Evolutionary conservation across 2,113 vertebrate genomes (phyloP).

Genomic region (Asarcornis scutulata): DNA sequence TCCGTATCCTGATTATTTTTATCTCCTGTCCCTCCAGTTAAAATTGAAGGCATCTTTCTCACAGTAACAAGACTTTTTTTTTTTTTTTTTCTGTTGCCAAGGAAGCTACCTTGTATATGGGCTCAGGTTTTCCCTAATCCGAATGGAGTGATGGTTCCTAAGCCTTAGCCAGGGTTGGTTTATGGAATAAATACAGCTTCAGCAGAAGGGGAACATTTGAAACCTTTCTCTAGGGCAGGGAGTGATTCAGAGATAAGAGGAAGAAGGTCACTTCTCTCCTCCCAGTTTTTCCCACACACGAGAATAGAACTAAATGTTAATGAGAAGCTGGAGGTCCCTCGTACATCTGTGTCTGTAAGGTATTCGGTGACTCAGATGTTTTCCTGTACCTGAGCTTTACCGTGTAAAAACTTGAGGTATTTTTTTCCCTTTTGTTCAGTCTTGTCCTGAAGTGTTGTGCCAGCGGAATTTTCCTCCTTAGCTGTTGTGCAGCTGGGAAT

Average conservation of each 20-base stretch:
- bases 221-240: not conserved
- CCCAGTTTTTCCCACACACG: not conserved
- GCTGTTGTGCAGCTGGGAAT: not conserved
- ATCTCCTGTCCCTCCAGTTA: not conserved
- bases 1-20: not conserved
- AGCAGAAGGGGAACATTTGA: not conserved
- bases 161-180: not conserved
- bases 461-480: not conserved
- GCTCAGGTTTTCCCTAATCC: not conserved
- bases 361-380: not conserved
- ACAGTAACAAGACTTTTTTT: accelerated
- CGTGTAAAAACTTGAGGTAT: not conserved
- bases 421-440: not conserved
- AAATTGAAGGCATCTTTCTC: not conserved
- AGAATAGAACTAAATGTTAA: not conserved
- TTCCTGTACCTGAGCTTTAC: not conserved
- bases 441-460: slow-evolving; percentile 1
- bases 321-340: not conserved
- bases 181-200: not conserved
- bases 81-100: not conserved
- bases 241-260: not conserved
- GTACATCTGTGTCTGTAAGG: not conserved
- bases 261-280: not conserved
- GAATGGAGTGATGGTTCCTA: not conserved
- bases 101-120: accelerated